These are phyloP conservation scores for Ophraella communa DNA, from an alignment of 2,888 invertebrate species.

Conservation along the genomic window DNA sequence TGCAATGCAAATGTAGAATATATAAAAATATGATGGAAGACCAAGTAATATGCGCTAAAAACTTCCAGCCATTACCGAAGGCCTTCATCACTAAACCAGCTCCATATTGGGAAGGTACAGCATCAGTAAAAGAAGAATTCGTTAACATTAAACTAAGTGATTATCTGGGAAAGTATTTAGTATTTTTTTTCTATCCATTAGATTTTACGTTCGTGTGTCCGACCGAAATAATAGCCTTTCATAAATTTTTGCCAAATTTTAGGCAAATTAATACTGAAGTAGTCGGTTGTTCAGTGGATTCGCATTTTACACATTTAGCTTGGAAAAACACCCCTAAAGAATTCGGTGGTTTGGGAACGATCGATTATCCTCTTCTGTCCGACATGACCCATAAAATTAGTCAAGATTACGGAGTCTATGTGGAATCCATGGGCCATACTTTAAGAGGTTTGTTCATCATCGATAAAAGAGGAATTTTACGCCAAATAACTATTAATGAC, in stretches of 20 bases:
- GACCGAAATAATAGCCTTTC: conserved; percentile 97
- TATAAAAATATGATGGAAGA: neutral
- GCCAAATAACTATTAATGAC: conserved; percentile 97
- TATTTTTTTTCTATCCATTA: conserved; percentile 88
- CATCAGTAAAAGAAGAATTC: conserved; percentile 84
- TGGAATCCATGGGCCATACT: conserved; percentile 90
- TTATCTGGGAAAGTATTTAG: conserved; percentile 86
- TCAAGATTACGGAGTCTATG: conserved; percentile 86
- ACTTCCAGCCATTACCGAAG: no score
- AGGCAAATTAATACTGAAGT: conserved; percentile 84
- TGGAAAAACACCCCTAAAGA: conserved; percentile 96
- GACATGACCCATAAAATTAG: conserved; percentile 90
- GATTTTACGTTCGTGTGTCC: conserved; percentile 90
- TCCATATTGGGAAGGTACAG: conserved; percentile 79
- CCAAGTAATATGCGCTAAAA: neutral
- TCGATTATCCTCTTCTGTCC: conserved; percentile 92
- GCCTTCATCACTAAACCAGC: conserved; percentile 66
- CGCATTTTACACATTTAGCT: conserved; percentile 95
- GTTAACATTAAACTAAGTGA: conserved; percentile 78
- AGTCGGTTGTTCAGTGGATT: conserved; percentile 93
- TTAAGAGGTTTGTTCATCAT: conserved; percentile 97
- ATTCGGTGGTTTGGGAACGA: conserved; percentile 90
- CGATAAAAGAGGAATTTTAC: conserved; percentile 80
- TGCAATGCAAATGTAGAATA: no score
- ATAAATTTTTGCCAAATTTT: conserved; percentile 85